Conservation (phyloP, 2,113 vertebrate species). For the Diadophis punctatus region DNA sequence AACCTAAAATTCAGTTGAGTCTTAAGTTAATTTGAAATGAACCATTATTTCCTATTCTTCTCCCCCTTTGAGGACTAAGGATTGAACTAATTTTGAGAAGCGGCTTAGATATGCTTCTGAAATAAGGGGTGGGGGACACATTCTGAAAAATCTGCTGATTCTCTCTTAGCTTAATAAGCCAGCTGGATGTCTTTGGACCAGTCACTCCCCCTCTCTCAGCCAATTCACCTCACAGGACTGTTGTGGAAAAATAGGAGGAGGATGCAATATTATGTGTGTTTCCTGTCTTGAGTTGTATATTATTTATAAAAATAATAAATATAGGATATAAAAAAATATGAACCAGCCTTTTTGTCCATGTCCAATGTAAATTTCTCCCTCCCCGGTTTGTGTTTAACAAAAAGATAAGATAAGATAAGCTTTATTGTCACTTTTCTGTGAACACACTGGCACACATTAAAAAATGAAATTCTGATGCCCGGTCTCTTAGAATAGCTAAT, state of each 20-base stretch:
- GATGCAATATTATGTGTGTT: neutral
- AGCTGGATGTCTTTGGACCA: neutral
- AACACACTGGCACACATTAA: too few relatives aligned
- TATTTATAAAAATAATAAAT: neutral
- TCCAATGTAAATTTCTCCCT: neutral
- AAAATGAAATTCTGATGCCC: neutral
- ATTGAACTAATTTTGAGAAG: neutral
- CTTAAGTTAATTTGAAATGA: neutral
- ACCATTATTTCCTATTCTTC: neutral
- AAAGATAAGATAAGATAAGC: neutral
- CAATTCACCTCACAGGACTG: neutral
- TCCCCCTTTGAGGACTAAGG: neutral
- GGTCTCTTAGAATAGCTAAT: neutral
- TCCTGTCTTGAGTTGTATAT: neutral
- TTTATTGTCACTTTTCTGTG: neutral
- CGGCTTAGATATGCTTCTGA: neutral
- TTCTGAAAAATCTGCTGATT: neutral
- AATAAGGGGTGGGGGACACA: neutral
- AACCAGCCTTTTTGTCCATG: neutral
- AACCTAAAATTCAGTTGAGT: neutral
- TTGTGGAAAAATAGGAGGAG: neutral
- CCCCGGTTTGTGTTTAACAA: neutral
- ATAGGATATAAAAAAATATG: neutral
- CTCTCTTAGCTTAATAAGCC: neutral
- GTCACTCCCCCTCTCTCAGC: neutral